Evolutionary conservation across 2,113 vertebrate genomes (phyloP), one percentile per base, ranked within the genome.

Genomic region (Hoplias malabaricus): DNA sequence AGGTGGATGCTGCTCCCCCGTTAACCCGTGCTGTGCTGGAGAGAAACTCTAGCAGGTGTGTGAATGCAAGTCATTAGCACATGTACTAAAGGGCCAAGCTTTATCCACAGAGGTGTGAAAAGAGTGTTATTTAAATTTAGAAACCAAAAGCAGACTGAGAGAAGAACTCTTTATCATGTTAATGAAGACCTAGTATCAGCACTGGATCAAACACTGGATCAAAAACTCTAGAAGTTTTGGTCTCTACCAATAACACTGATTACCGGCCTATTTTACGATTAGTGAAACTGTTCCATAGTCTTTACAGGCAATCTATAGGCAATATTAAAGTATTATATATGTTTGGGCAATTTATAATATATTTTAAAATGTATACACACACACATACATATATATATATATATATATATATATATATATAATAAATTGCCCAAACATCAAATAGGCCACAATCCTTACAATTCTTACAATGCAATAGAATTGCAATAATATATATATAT

Each of bases 1-100:
- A 93, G 91, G 91, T 93, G 91, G 86, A 84, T 80, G 59, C 75
- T 77, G 10, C 38, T 67, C 75, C 69, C 59, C 78, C 56, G 62
- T 89, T 90, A 91, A 90, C 87, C 67, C 87, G 88, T 86, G 38
- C 74, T 33, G 12, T 72, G 43, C 83, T 83, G 85, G 83, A 82
- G 80, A 87, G 87, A 88, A 89, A 89, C 84, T 74, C 54, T 69
- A 68, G 43, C 78, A 83, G 80, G 75, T 77, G 73, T 63, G 56
- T 82, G 70, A 77, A 76, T 40, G 75, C 36, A 4, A 8, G 76
- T 87, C 77, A 88, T 90, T 86, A 84, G 7, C 16, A 36, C n/a
- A 0, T n/a, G 5, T 50, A 59, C 86, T 84, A 87, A 89, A 86
- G 84, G 85, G 84, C 84, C 2, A 85, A 90, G 88, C 85, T 62